Evolutionary conservation across 2,888 invertebrate genomes (phyloP), one percentile per base, ranked within the genome.

Genomic region (Meghimatium bilineatum): DNA sequence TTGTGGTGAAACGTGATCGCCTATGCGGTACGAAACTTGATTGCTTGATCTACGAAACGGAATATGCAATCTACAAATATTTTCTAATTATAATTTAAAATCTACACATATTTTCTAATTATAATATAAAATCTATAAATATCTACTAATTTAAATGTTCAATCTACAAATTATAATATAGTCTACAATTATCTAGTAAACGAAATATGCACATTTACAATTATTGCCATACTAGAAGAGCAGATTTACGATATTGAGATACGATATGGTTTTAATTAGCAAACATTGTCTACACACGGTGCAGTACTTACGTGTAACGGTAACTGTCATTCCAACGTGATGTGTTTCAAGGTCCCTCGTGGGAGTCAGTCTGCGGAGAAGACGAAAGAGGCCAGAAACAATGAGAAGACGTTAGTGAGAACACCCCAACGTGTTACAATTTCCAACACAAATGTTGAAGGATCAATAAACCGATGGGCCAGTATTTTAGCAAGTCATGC

Each of bases 401-500:
- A 72, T 72, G 72, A 12, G 44, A 72, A 44, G 44, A 72, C 26
- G 49, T 44, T 49, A 44, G 44, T n/a, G n/a, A 72, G 44, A 72
- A 72, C 44, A 44, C 29, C 36, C n/a, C 36, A 14, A n/a, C 44
- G n/a, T 44, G 72, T 29, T 44, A 69, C 34, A 44, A 72, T n/a
- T 44, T n/a, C 44, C 44, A 49, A 38, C n/a, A 72, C 44, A 72
- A 72, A 72, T 49, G 72, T 44, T 14, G 38, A 23, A 2, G 72
- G n/a, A 72, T 72, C 72, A 72, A 72, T 72, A 72, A 26, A 72
- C 26, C 72, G 72, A 72, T n/a, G 44, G n/a, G 71, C 8, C 71
- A n/a, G 71, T 71, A 20, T 71, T 71, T 38, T 56, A n/a, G 63
- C n/a, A 63, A 63, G 66, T 66, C 66, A 29, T 32, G 32, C 32